Base-by-base conservation (phyloP, 2,797 vertebrate species). In the Odontamblyopus lacepedii region DNA sequence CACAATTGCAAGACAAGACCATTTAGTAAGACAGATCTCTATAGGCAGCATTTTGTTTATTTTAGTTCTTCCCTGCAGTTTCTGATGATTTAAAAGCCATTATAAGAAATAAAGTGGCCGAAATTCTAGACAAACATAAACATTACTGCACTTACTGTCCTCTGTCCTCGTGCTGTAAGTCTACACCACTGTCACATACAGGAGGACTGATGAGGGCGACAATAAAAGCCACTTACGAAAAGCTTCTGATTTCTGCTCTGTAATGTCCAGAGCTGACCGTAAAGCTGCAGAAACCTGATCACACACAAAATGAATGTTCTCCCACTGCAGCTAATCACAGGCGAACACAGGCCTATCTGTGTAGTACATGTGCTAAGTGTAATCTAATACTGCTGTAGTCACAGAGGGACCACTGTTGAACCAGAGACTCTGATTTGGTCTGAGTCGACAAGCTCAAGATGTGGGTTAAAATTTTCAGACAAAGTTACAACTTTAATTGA, bases 311-410 rank as follows among this genome's bases (percentile, higher is more conserved):
- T 73, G 78, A 87, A 84, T 57, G 64, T 83, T 79, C 82, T 86
- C 76, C 81, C 83, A 76, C 87, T 77, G 82, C 85, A 85, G 44
- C 44, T 85, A 88, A 88, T 48, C 44, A 76, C 82, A 84, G 64
- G 79, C 86, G 75, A 27, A 82, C 80, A 59, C 78, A 83, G 27
- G 77, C 87, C 87, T 85, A 87, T 86, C 83, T 88, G 83, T 61
- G 85, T 78, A 74, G 83, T 77, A 89, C 90, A 88, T 89, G 82
- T 90, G 85, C 83, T 84, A 85, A 89, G 85, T 88, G 84, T 81
- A 89, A 91, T 88, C 76, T 86, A 88, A 91, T 82, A 85, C 78
- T 67, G 68, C 77, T 55, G n/a, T 7, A 11, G n/a, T 23, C 80
- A 84, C 80, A 64, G 66, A 86, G 85, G 83, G 83, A 64, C 65